These are phyloP conservation scores for Pangasius macronema DNA, from an alignment of 2,797 vertebrate genomes.

Conservation along the genomic window DNA sequence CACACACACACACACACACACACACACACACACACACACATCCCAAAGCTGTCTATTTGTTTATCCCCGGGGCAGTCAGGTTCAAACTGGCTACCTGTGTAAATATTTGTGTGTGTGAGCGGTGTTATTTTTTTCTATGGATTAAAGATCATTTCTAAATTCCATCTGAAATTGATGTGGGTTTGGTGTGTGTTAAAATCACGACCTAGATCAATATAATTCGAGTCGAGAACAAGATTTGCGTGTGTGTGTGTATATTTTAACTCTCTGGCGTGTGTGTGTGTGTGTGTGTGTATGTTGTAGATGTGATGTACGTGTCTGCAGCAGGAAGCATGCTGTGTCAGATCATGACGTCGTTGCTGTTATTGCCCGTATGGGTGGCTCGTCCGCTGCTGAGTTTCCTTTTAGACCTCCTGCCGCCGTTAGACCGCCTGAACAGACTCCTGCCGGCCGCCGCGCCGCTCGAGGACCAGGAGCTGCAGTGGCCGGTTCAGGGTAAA, in stretches of 20 bases:
- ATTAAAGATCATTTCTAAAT: background rate
- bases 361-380: conserved; percentile 91
- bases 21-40: background rate
- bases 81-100: background rate
- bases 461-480: conserved; percentile 95
- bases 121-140: background rate
- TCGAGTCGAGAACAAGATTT: background rate
- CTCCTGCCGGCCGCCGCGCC: conserved; percentile 89
- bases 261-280: background rate
- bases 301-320: conserved; percentile 94
- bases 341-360: conserved; percentile 89
- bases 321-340: conserved; percentile 97
- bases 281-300: conserved; percentile 8
- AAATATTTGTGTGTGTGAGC: background rate
- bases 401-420: conserved; percentile 91
- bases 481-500: conserved; percentile 96
- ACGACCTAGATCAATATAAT: background rate
- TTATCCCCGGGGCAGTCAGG: too few relatives aligned
- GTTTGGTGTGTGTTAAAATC: background rate
- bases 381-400: conserved; percentile 89
- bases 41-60: background rate
- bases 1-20: background rate
- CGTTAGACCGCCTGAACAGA: conserved; percentile 90
- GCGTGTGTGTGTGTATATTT: background rate
- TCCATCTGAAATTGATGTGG: background rate